A percentile compares a stretch with the other conserved stretches of the same genome.
These are phyloP conservation scores for Amblyopsis hoosieri DNA, from an alignment of 2,797 vertebrate species.

Conservation along the genomic window DNA sequence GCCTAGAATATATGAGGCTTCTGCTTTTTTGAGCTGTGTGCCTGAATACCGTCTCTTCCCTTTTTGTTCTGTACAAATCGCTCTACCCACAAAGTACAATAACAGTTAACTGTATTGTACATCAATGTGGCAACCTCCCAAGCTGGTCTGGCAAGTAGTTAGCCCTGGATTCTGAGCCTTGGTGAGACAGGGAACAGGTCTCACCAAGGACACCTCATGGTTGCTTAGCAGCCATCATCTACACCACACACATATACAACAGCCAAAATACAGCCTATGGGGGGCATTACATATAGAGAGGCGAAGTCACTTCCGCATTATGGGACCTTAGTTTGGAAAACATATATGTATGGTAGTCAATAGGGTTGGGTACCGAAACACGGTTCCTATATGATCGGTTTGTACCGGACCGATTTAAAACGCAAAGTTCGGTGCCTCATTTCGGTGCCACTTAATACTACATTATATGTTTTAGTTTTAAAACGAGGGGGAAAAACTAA, in stretches of 20 bases:
- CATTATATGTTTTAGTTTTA: too few species aligned
- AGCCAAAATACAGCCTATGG: constrained; percentile 25
- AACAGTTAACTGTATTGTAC: constrained; percentile 30
- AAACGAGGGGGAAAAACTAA: too few species aligned
- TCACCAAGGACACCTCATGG: constrained; percentile 17
- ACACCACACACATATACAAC: constrained; percentile 38
- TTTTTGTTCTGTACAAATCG: constrained; percentile 24
- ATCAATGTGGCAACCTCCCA: constrained; percentile 40
- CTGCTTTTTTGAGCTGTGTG: constrained; percentile 34
- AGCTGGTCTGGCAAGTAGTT: constrained; percentile 37
- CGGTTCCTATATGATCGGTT: not conserved
- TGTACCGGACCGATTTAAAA: too few species aligned
- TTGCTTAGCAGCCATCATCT: constrained; percentile 46
- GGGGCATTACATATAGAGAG: constrained; percentile 13
- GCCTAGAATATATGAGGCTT: constrained; percentile 11
- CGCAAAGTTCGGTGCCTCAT: too few species aligned
- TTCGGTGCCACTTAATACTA: too few species aligned
- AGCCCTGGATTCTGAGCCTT: constrained; percentile 25
- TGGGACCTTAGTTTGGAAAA: too few species aligned
- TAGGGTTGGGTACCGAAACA: too few species aligned
- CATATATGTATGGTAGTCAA: too few species aligned
- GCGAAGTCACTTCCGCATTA: too few species aligned
- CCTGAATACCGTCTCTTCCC: constrained; percentile 17
- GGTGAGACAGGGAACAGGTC: constrained; percentile 1
- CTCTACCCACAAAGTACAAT: not conserved